Evolutionary conservation across 2,888 invertebrate species (phyloP), one percentile per base, ranked within the genome.

Genomic region (Perdita meconis): DNA sequence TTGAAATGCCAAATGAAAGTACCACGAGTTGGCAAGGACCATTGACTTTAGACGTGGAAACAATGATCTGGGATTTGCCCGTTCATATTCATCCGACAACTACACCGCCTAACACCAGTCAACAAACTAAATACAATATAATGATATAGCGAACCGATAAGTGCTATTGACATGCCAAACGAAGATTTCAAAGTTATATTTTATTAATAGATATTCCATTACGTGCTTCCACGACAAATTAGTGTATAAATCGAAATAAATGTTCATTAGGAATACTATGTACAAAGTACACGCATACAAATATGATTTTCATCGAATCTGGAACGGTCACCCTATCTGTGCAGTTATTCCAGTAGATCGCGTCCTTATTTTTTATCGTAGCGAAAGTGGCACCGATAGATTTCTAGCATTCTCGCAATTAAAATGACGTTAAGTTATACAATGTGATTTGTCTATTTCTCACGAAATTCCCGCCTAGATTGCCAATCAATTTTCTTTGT

Each of bases 11-110:
- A 4, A 94, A 94, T 30, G 93, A 94, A 30, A 95, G 94, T 42
- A 94, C 94, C 68, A 93, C 92, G 16, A 94, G 94, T 19, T 97
- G 98, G 96, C 96, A 96, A 87, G 98, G 97, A 0, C 98, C 98
- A 0, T 93, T 95, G 1, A 95, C 96, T 81, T 94, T 98, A 36
- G 96, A 97, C 12, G 98, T 99, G 72, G 99, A 99, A 93, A 99
- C 99, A 0, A 98, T 99, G 98, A 96, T 98, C 13, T 99, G 99
- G 99, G 98, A 99, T 93, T 94, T 99, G 66, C 98, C 99, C 0
- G 96, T 99, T 65, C 97, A 97, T 89, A 95, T 99, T 73, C 98
- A 97, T 93, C 97, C 99, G 0, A 97, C 98, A 5, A 95, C 97
- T 22, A 88, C 90, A 4, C 92, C 92, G 2, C 91, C 91, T 4